A percentile compares a stretch with the other conserved stretches of the same genome.
Conservation (phyloP, 1,140 invertebrate genomes). For the Drosophila parvula region DNA sequence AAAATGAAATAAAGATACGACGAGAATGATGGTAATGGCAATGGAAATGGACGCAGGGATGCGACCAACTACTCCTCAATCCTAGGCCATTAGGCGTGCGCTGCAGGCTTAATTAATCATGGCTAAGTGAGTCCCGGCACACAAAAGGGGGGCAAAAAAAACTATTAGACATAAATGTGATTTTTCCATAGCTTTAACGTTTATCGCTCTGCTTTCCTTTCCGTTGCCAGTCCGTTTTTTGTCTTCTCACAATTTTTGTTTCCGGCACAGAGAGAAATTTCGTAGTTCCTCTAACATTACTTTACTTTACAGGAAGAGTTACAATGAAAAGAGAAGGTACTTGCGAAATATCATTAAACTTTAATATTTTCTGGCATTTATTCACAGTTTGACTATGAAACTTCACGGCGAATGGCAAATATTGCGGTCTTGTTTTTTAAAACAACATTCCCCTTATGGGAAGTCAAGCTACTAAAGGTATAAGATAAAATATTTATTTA, state of each 20-base stretch:
- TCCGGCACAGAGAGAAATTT: constrained; percentile 43
- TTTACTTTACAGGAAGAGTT: too few relatives aligned
- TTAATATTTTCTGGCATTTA: too few relatives aligned
- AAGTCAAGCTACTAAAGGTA: too few relatives aligned
- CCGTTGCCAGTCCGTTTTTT: constrained; percentile 17
- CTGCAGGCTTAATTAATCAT: constrained; percentile 76
- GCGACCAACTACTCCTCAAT: constrained; percentile 6
- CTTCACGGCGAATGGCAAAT: too few relatives aligned
- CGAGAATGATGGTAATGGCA: constrained; percentile 20
- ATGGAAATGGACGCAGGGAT: constrained; percentile 14
- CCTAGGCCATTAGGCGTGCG: constrained; percentile 67
- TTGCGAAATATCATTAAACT: too few relatives aligned
- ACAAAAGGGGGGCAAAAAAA: constrained; percentile 34
- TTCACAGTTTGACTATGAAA: too few relatives aligned
- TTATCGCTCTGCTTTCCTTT: constrained; percentile 39
- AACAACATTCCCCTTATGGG: too few relatives aligned
- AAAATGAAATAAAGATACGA: constrained; percentile 10
- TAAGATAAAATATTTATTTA: too few relatives aligned
- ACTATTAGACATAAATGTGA: constrained; percentile 76
- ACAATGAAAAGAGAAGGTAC: too few relatives aligned
- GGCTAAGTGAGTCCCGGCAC: constrained; percentile 60
- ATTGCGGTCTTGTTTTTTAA: too few relatives aligned
- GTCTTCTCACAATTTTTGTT: constrained; percentile 55
- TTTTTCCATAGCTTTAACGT: constrained; percentile 42
- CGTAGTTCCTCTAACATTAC: neutral